Conservation (phyloP, 1,140 invertebrate genomes). For the Drosophila burlai region DNA sequence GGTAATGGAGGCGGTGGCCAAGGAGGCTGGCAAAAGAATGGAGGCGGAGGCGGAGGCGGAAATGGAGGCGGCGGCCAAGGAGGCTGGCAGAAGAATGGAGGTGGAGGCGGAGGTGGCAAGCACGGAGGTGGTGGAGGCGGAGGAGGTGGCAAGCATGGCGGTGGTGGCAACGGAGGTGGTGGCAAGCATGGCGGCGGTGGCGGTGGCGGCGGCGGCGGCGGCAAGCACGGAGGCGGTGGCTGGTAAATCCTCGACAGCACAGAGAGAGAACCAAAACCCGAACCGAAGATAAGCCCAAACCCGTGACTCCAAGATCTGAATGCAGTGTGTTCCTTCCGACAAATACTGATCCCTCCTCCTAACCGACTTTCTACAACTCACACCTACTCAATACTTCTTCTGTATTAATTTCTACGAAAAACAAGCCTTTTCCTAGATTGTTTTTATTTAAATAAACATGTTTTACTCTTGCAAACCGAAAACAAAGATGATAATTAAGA, state of each 20-base stretch:
- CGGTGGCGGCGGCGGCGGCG: slow-evolving; percentile 15
- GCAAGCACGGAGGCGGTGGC: slow-evolving; percentile 31
- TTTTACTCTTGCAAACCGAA: slow-evolving; percentile 13
- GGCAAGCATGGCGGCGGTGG: slow-evolving; percentile 13
- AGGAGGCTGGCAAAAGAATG: slow-evolving; percentile 26
- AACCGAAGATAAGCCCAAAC: neutral
- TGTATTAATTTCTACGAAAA: neutral
- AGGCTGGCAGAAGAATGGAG: slow-evolving; percentile 10
- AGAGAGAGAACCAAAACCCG: neutral
- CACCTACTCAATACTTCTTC: neutral
- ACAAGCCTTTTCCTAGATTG: neutral
- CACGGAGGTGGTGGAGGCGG: slow-evolving; percentile 14
- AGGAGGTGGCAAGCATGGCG: slow-evolving; percentile 15
- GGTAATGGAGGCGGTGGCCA: slow-evolving; percentile 15
- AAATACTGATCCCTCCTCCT: slow-evolving; percentile 2
- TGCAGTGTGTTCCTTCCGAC: neutral
- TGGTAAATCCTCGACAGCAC: slow-evolving; percentile 13
- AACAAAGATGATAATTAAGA: no score
- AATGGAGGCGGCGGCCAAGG: slow-evolving; percentile 10
- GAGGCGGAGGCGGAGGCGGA: slow-evolving; percentile 7
- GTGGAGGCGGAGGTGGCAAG: slow-evolving; percentile 27
- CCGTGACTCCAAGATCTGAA: neutral
- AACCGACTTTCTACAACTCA: neutral
- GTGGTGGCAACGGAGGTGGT: slow-evolving; percentile 5
- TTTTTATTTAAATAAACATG: slow-evolving; percentile 12